Evolutionary conservation across 2,113 vertebrate species (phyloP).

Genomic region (Ibidorhyncha struthersii): DNA sequence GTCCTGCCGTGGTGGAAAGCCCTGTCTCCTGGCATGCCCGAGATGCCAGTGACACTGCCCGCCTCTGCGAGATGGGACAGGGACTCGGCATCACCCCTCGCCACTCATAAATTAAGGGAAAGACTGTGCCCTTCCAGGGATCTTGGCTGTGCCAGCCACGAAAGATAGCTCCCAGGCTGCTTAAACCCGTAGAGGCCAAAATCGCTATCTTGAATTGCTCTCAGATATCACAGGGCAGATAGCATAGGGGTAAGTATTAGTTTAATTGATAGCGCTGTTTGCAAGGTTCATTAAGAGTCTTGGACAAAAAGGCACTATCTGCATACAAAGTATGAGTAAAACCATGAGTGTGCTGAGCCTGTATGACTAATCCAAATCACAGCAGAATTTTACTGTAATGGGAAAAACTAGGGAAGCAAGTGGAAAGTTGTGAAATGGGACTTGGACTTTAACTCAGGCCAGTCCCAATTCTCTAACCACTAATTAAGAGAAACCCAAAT

Average conservation of each 20-base stretch:
- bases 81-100: neutral
- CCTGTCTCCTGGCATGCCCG: neutral
- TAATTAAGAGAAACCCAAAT: constrained; percentile 21
- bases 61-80: neutral
- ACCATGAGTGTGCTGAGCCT: neutral
- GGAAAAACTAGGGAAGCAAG: constrained; percentile 62
- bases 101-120: neutral
- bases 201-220: neutral
- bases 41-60: neutral
- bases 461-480: constrained; percentile 30
- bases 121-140: neutral
- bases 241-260: neutral
- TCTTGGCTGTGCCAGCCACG: neutral
- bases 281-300: neutral
- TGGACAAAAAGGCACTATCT: neutral
- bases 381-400: constrained; percentile 54
- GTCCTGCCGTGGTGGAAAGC: neutral
- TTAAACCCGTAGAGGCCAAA: neutral
- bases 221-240: neutral
- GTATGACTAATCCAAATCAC: constrained; percentile 49
- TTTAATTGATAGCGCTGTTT: neutral
- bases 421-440: constrained; percentile 65
- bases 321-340: constrained; percentile 41
- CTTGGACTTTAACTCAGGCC: neutral
- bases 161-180: neutral